phyloP scores from a whole-genome alignment of 2,888 invertebrate genomes.

The Melanostoma scalare region DNA sequence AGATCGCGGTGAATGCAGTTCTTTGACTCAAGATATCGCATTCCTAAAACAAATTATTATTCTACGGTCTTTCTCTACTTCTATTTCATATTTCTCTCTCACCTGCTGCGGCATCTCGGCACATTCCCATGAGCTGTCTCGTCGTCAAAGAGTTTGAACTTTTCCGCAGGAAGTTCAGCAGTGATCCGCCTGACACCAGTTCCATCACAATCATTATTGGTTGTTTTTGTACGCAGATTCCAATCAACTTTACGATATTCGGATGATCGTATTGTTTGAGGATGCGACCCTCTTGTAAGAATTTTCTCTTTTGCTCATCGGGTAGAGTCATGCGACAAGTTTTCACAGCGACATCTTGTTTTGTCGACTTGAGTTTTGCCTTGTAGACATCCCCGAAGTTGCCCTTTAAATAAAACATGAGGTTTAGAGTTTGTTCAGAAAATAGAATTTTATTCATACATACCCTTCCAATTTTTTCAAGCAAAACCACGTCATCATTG shows the following conservation, averaged over 20 bases:
- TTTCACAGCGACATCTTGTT: conserved; percentile 96
- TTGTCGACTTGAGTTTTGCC: conserved; percentile 91
- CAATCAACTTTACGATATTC: conserved; percentile 97
- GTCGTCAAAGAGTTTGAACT: conserved; percentile 87
- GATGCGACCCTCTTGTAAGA: conserved; percentile 96
- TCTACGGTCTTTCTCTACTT: background rate
- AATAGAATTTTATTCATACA: conserved; percentile 77
- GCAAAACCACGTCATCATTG: conserved; percentile 95
- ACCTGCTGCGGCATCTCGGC: conserved; percentile 95
- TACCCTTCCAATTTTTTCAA: conserved; percentile 97
- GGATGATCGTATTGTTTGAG: conserved; percentile 98
- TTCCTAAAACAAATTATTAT: conserved; percentile 81
- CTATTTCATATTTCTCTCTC: conserved; percentile 7
- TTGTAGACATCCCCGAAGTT: conserved; percentile 99
- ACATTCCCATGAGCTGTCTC: conserved; percentile 92
- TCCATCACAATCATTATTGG: conserved; percentile 99
- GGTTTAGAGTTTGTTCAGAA: background rate
- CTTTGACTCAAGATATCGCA: conserved; percentile 97
- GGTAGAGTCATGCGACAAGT: conserved; percentile 96
- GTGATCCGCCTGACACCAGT: conserved; percentile 93
- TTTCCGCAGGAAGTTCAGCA: conserved; percentile 93
- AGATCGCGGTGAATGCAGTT: conserved; percentile 98
- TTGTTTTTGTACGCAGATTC: conserved; percentile 98
- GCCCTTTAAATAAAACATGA: conserved; percentile 85
- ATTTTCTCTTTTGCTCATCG: conserved; percentile 96